Evolutionary conservation across 2,113 vertebrate genomes (phyloP).

Genomic region (Sclerurus mexicanus): DNA sequence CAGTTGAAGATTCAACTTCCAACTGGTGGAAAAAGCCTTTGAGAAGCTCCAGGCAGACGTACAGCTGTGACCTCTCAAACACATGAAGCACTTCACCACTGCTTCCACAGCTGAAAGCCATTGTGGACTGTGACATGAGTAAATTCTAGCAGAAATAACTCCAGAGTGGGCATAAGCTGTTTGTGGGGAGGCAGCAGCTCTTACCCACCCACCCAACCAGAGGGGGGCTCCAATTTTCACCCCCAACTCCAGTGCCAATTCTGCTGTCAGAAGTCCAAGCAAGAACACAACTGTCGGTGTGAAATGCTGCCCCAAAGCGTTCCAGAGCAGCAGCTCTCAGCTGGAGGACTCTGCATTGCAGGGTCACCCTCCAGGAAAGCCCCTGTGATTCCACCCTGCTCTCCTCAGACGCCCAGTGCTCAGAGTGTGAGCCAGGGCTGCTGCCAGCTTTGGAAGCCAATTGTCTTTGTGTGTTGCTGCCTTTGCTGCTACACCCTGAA

Average conservation of each 20-base stretch:
- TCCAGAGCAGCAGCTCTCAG: not conserved
- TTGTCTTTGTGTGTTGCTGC: not conserved
- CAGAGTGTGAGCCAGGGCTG: not conserved
- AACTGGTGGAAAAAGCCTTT: not conserved
- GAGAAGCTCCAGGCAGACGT: not conserved
- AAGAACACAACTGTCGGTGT: fast-evolving
- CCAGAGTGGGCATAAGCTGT: not conserved
- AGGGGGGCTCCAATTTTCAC: not conserved
- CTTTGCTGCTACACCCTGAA: not conserved
- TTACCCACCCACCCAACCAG: not conserved
- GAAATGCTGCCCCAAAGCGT: not conserved
- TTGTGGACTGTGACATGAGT: fast-evolving
- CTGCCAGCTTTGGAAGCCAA: not conserved
- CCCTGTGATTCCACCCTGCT: not conserved
- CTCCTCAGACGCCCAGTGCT: not conserved
- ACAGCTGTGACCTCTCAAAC: not conserved
- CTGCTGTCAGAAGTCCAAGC: not conserved
- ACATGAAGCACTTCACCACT: not conserved
- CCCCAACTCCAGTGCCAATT: not conserved
- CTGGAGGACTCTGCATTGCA: not conserved
- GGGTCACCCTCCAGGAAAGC: not conserved
- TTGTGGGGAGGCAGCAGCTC: not conserved
- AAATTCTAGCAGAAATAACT: not conserved
- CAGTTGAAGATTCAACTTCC: not conserved
- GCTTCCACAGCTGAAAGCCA: not conserved